Evolutionary conservation across 2,113 vertebrate species (phyloP), one percentile per base, ranked within the genome.

Genomic region (Hippopotamus amphibius): DNA sequence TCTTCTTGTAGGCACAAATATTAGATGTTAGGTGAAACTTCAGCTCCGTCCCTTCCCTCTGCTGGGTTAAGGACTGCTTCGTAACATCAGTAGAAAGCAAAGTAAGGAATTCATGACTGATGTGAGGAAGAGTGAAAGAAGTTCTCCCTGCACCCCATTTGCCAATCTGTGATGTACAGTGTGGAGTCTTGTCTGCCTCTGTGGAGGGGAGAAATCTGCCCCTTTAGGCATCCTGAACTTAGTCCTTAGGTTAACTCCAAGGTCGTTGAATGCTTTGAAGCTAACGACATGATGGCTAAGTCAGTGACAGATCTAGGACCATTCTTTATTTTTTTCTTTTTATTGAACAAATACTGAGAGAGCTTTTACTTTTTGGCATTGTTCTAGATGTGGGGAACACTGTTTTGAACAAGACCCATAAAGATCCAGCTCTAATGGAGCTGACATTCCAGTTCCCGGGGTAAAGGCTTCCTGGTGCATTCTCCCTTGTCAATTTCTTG

Each of bases 61-160:
- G 21, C 53, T 71, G 30, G 59, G 55, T 95, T 95, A 46, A 81
- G 21, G 65, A 80, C 61, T 88, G 61, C 68, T 83, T 93, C 86
- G 63, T 93, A 69, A 82, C 55, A 5, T 92, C 15, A 37, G 12
- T 61, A 76, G 84, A 87, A 50, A 93, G 33, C n/a, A 53, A 86
- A 80, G 55, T 33, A 74, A 86, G 43, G 68, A 74, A 71, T 74
- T 66, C 21, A 77, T 17, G 43, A 11, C 57, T 28, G 4, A 7
- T 79, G 10, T n/a, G 80, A 85, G 22, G 61, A 69, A 74, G 63
- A 3, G 57, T 91, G 19, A 83, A 53, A 76, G 57, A 66, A 61
- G 24, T 69, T 71, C 37, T 71, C 17, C 5, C 15, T 66, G 37
- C 14, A 59, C 24, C 65, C 48, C 19, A n/a, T n/a, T 22, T 22